A percentile compares a stretch with the other conserved stretches of the same genome.
Evolutionary conservation across 2,888 invertebrate genomes (phyloP).

Genomic region (Drosophila prolongata): DNA sequence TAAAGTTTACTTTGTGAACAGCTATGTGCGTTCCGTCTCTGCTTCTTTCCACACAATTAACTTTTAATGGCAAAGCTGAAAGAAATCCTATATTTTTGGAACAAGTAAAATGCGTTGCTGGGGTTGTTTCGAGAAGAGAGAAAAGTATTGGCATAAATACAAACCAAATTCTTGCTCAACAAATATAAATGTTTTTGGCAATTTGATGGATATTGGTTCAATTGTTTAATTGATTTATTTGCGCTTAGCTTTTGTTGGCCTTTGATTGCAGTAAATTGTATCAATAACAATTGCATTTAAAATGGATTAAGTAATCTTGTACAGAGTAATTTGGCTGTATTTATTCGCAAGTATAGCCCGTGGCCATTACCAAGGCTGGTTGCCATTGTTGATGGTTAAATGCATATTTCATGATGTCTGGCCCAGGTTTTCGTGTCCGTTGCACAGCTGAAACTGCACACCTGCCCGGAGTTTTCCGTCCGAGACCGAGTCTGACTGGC

Average conservation of each 20-base stretch:
- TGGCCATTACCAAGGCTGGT: constrained; percentile 57
- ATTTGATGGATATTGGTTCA: constrained; percentile 15
- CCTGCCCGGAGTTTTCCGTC: constrained; percentile 20
- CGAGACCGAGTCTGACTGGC: constrained; percentile 50
- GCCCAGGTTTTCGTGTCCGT: constrained; percentile 31
- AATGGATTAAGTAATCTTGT: constrained; percentile 26
- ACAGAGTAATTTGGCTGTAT: constrained; percentile 6
- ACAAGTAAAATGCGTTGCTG: neutral
- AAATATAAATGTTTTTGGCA: constrained; percentile 20
- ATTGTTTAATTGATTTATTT: constrained; percentile 41
- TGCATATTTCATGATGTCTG: constrained; percentile 63
- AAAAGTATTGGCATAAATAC: neutral
- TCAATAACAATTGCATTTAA: constrained; percentile 4
- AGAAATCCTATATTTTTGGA: constrained; percentile 16
- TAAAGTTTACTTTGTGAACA: constrained; percentile 35
- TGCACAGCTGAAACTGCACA: constrained; percentile 35
- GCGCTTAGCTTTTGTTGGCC: constrained; percentile 14
- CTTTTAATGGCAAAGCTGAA: constrained; percentile 56
- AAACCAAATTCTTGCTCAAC: constrained; percentile 1
- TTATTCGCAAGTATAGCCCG: constrained; percentile 18
- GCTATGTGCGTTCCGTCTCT: constrained; percentile 19
- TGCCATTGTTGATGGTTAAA: constrained; percentile 51
- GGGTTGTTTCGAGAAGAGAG: neutral
- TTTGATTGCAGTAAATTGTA: constrained; percentile 41
- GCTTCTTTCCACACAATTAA: constrained; percentile 68